Base-by-base conservation (phyloP, 2,888 invertebrate genomes). In the Germaria angustata region DNA sequence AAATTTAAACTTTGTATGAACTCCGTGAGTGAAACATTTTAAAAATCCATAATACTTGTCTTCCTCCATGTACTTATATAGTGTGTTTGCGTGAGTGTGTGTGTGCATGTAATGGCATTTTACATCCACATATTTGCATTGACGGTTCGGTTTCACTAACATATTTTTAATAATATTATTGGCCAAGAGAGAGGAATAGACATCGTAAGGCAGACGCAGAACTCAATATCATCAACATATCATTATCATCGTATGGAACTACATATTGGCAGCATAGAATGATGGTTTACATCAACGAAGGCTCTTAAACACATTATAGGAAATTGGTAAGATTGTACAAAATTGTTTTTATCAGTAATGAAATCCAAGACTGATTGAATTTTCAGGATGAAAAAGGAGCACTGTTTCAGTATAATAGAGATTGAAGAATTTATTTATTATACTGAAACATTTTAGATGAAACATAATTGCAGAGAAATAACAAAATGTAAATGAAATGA, bases 291-390 rank as follows among this genome's bases (percentile, higher is more conserved):
- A 41, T 49, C 49, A 65, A n/a, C 32, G n/a, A 13, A 34, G 13
- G 2, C 49, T 28, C n/a, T 39, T 39, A 6, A 41, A 28, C 24
- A 17, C 36, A 36, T 51, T 32, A 63, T 6, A 22, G 59, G 15
- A 68, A 53, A 28, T 13, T 71, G 46, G 1, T 11, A 71, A 71
- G 24, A 49, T 59, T 41, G 55, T 17, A 51, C 49, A 20, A 63
- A 63, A 63, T 57, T 20, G 57, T 73, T 66, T 73, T 55, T n/a
- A 63, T 75, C 32, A 28, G 46, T 68, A 69, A 61, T 20, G 61
- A 68, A 68, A 61, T 44, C n/a, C 28, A 68, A 68, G 65, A 75
- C 49, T 80, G 80, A 76, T 80, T 80, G 75, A 63, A 59, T 69
- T 69, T 57, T 22, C 7, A 36, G 20, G 28, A 9, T 20, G 4